Conservation (phyloP, 2,113 vertebrate genomes). For the Nothoprocta perdicaria region DNA sequence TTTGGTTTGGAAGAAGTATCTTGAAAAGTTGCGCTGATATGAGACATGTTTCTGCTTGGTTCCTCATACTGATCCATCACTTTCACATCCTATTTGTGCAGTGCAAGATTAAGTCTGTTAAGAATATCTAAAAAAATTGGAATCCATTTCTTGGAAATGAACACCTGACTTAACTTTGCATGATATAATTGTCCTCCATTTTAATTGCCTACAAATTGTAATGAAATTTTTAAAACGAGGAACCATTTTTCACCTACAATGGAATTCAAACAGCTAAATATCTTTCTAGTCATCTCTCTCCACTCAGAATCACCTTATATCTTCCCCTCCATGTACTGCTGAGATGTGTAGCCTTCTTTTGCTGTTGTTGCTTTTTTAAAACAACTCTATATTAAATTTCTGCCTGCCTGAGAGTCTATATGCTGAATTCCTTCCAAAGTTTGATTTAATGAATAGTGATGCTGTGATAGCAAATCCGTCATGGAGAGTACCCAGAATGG, state of each 20-base stretch:
- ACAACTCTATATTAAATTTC: not conserved
- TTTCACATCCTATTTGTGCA: not conserved
- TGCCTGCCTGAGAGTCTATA: not conserved
- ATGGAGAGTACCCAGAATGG: not conserved
- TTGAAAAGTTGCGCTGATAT: not conserved
- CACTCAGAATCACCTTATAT: not conserved
- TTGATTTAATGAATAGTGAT: not conserved
- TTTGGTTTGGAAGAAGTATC: not conserved
- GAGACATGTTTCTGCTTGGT: not conserved
- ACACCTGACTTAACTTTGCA: not conserved
- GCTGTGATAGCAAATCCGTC: not conserved
- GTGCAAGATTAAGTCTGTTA: not conserved
- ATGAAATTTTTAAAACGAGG: not conserved
- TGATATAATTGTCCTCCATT: not conserved
- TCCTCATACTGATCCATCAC: not conserved
- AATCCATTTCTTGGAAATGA: not conserved
- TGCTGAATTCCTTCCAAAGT: not conserved
- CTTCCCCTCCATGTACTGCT: not conserved
- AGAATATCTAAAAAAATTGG: not conserved
- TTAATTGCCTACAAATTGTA: conserved; percentile 27
- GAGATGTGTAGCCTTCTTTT: not conserved
- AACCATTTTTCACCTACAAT: not conserved
- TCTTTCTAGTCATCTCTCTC: not conserved
- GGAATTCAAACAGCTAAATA: not conserved
- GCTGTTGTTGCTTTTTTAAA: not conserved